Percentiles rank a stretch among this genome's conserved stretches.
These are phyloP conservation scores for Embiotoca jacksoni DNA, from an alignment of 2,113 vertebrate species.

Conservation along the genomic window DNA sequence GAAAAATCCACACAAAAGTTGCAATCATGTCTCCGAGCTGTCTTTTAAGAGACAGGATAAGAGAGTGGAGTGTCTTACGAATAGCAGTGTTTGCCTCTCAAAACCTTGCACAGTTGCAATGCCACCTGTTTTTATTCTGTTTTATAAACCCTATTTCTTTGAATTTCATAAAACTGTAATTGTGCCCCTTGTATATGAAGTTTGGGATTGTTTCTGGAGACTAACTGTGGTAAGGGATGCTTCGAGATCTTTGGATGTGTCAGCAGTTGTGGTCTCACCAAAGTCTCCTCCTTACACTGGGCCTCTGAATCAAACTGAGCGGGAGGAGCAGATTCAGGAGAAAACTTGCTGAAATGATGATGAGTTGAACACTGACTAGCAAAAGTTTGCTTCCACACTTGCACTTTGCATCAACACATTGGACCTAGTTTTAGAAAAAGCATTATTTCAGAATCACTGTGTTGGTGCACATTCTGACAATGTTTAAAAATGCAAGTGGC, in stretches of 20 bases:
- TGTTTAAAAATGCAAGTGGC: no score
- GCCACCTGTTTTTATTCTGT: not conserved
- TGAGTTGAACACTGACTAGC: no score
- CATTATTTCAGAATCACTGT: no score
- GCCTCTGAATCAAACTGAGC: not conserved
- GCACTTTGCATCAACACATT: no score
- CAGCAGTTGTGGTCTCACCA: constrained; percentile 6
- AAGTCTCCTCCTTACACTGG: not conserved
- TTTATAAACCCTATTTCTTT: not conserved
- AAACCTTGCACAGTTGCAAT: not conserved
- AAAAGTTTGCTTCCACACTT: no score
- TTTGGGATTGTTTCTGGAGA: not conserved
- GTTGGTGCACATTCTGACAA: no score
- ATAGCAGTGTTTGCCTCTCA: not conserved
- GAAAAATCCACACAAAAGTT: not conserved
- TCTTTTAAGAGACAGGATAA: not conserved
- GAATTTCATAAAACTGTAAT: not conserved
- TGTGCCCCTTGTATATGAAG: not conserved
- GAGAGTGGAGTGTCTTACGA: not conserved
- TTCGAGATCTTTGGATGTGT: not conserved
- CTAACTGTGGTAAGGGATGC: not conserved
- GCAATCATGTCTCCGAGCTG: not conserved
- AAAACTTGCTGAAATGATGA: no score
- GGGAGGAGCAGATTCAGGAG: no score
- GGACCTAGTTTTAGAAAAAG: no score